Evolutionary conservation across 2,113 vertebrate genomes (phyloP).

Genomic region (Haemorhous mexicanus): DNA sequence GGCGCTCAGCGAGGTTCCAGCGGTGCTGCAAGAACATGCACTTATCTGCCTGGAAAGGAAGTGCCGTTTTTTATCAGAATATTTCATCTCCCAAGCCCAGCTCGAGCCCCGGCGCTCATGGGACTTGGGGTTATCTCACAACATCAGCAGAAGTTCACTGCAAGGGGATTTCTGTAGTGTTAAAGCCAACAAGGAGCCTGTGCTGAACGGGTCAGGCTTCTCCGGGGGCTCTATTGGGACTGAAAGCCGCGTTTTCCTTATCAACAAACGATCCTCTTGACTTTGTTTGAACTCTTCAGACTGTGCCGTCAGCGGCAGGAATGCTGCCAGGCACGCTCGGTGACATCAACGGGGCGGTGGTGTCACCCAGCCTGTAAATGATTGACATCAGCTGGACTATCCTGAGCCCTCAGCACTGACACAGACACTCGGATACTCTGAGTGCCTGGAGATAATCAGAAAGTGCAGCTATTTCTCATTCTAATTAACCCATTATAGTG

Average conservation of each 20-base stretch:
- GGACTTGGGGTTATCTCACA: constrained; percentile 76
- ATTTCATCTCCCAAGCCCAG: constrained; percentile 80
- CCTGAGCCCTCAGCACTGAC: not conserved
- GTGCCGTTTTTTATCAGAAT: constrained; percentile 81
- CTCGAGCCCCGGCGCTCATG: constrained; percentile 67
- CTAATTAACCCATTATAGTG: not conserved
- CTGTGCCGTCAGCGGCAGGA: not conserved
- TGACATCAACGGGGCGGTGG: constrained; percentile 13
- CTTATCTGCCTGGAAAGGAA: constrained; percentile 80
- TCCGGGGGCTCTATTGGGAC: not conserved
- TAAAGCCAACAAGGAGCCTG: constrained; percentile 7
- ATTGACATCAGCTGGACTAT: not conserved
- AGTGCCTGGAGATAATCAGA: not conserved
- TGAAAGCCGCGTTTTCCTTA: constrained; percentile 6
- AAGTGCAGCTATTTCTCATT: not conserved
- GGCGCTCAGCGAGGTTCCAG: constrained; percentile 67
- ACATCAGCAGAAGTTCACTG: constrained; percentile 70
- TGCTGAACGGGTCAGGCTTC: not conserved
- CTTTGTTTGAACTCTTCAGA: not conserved
- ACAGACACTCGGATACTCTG: not conserved
- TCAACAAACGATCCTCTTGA: constrained; percentile 14
- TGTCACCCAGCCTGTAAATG: not conserved
- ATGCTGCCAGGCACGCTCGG: not conserved
- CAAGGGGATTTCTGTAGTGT: constrained; percentile 69
- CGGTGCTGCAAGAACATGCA: constrained; percentile 48